Evolutionary conservation across 2,888 invertebrate species (phyloP), one percentile per base, ranked within the genome.

Genomic region (Ophion costatus): DNA sequence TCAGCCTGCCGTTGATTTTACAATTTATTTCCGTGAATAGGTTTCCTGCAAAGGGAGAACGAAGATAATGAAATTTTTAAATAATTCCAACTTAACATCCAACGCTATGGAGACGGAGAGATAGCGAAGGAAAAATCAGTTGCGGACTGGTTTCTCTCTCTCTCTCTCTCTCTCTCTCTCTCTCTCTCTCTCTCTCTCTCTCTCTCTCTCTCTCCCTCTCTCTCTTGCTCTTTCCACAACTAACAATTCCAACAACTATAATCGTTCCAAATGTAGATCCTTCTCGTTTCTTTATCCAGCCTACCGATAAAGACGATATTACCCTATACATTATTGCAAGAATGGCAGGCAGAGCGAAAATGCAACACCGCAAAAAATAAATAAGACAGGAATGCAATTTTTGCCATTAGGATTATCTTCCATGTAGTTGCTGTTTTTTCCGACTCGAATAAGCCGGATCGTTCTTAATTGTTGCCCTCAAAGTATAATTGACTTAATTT

Each of bases 11-110:
- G 33, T 56, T 70, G 10, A 63, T 45, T 57, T 17, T 69, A 29
- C 69, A 80, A 75, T 75, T 80, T 83, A 85, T 85, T 80, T 63
- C 56, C 69, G 61, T 80, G 59, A 79, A 85, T 70, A 70, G 33
- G 11, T 75, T 51, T 51, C 45, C 24, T n/a, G n/a, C 11, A 56
- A 70, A 61, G 33, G 22, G 14, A 29, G 56, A 79, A 77, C 73
- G 42, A 38, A 42, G 61, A 22, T 76, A 59, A 63, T 5, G 71
- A 22, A 64, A 71, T 51, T 51, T 51, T 51, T 51, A 29, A 64
- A 78, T 45, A 59, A 77, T 10, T 24, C 6, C n/a, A 67, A 29
- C 59, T 42, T 22, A 59, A 73, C 38, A 29, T n/a, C 29, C 56
- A n/a, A 70, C 29, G 17, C 17, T 67, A 10, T 20, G n/a, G 66